A percentile compares a stretch with the other conserved stretches of the same genome.
Evolutionary conservation across 2,113 vertebrate genomes (phyloP).

Genomic region (Mellivora capensis): DNA sequence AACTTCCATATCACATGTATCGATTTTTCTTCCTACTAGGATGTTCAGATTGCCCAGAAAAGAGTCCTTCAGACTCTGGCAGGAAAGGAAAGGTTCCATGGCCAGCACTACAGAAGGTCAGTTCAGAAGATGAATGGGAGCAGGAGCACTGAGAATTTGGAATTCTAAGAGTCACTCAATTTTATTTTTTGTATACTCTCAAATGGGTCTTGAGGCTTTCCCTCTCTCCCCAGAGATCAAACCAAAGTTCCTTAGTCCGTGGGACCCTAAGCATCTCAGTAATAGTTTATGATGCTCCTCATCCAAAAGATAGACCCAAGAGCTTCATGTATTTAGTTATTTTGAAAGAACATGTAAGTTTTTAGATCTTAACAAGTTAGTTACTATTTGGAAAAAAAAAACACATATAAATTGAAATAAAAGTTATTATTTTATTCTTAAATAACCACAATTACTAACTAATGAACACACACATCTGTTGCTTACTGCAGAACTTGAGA

Average conservation of each 20-base stretch:
- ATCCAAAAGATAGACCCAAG: neutral
- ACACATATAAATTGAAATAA: neutral
- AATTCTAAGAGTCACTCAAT: neutral
- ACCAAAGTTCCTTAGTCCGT: neutral
- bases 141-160: neutral
- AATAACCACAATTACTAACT: neutral
- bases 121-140: neutral
- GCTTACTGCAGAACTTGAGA: neutral
- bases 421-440: neutral
- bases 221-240: neutral
- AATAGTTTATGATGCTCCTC: neutral
- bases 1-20: neutral
- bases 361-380: neutral
- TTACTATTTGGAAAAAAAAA: neutral
- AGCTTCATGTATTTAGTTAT: neutral
- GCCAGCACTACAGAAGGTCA: neutral
- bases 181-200: neutral
- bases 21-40: neutral
- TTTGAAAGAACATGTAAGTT: neutral
- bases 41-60: neutral
- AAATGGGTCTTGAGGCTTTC: neutral
- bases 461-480: neutral
- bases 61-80: neutral
- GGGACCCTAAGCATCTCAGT: neutral
- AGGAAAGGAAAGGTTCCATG: neutral